These are phyloP conservation scores for Lepidochrysops patricia DNA, from an alignment of 2,888 invertebrate species.

Conservation along the genomic window DNA sequence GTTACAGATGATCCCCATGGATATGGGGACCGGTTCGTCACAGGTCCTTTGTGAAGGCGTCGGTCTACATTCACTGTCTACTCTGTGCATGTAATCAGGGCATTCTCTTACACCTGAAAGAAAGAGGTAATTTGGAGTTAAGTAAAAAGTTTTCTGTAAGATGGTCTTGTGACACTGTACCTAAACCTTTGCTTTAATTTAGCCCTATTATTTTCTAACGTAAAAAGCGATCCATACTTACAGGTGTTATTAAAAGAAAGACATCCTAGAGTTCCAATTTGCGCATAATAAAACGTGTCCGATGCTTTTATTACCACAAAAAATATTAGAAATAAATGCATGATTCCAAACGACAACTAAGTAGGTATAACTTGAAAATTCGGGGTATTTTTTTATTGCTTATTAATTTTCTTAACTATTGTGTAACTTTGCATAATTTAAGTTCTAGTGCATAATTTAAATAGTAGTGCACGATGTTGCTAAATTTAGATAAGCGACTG, in stretches of 20 bases:
- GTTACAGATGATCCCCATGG: conserved; percentile 56
- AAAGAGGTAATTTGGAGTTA: too few species aligned
- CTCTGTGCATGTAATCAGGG: conserved; percentile 55
- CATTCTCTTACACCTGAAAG: conserved; percentile 49
- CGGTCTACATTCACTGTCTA: conserved; percentile 56
- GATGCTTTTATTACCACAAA: conserved; percentile 30
- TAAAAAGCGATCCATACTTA: too few species aligned
- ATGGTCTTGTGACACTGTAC: too few species aligned
- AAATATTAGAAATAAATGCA: conserved; percentile 26
- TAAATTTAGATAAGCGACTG: background rate
- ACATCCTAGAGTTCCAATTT: conserved; percentile 41
- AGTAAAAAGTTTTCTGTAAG: too few species aligned
- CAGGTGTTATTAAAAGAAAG: conserved; percentile 51
- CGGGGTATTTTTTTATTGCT: too few species aligned
- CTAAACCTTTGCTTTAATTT: too few species aligned
- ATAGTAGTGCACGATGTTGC: background rate
- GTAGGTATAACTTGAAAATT: too few species aligned
- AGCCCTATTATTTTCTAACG: too few species aligned
- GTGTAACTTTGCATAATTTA: too few species aligned
- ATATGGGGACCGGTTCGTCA: conserved; percentile 54
- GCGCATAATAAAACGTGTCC: conserved; percentile 40
- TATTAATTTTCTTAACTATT: too few species aligned
- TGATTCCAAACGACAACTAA: background rate
- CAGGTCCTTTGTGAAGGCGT: conserved; percentile 58
- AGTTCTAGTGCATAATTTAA: too few species aligned